Conservation (phyloP, 2,797 vertebrate species). For the Euthynnus affinis region DNA sequence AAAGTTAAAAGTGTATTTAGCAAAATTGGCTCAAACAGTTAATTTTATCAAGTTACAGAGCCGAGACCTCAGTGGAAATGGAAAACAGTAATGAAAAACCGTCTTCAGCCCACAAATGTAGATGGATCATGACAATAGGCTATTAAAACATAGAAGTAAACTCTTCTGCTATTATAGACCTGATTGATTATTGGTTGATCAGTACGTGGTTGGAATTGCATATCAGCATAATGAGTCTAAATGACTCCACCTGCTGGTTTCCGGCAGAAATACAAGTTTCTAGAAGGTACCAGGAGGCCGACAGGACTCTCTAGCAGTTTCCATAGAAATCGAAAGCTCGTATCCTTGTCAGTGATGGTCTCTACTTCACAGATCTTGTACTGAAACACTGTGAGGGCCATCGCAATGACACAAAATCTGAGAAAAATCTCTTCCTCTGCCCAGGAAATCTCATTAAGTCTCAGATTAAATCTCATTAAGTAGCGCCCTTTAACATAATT, state of each 20-base stretch:
- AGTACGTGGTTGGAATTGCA: slow-evolving; percentile 38
- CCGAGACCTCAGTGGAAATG: neutral
- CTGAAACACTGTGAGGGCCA: neutral
- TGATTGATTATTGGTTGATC: neutral
- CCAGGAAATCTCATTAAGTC: neutral
- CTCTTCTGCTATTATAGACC: neutral
- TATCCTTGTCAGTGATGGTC: slow-evolving; percentile 22
- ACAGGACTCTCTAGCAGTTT: slow-evolving; percentile 56
- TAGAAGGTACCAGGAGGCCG: slow-evolving; percentile 86
- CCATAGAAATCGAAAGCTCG: slow-evolving; percentile 40
- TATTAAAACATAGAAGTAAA: neutral
- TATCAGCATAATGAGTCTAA: neutral
- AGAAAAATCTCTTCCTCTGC: neutral
- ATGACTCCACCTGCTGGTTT: slow-evolving; percentile 81
- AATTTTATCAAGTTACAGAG: neutral
- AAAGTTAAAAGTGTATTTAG: neutral
- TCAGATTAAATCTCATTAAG: neutral
- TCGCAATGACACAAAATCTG: neutral
- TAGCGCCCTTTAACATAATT: slow-evolving; percentile 5
- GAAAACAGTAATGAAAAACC: neutral
- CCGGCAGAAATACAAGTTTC: slow-evolving; percentile 72
- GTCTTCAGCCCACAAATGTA: neutral
- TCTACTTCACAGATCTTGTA: neutral
- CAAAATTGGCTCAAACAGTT: neutral
- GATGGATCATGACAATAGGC: neutral